Evolutionary conservation across 1,140 invertebrate species (phyloP), one percentile per base, ranked within the genome.

Genomic region (Cheumatopsyche charites): DNA sequence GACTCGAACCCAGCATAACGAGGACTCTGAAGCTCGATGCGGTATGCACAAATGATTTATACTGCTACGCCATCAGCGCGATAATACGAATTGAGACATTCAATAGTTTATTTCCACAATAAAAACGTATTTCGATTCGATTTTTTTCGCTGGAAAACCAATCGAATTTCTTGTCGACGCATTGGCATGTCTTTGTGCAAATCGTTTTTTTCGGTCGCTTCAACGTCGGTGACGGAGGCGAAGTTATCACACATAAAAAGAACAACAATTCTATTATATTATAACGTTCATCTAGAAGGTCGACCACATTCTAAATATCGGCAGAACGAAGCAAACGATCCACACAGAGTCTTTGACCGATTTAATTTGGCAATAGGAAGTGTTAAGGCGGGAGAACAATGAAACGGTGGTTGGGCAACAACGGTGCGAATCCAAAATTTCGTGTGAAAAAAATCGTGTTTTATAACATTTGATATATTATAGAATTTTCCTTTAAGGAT

Each of bases 231-330:
- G 19, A 19, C 55, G 23, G 55, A 58, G 55, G 23, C 21, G 55
- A 21, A 58, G 23, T 23, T 25, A 58, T 29, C 13, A 67, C 19
- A 67, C n/a, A 52, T 62, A 42, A 58, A 58, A 58, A 25, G 12
- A 58, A 58, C 21, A 58, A 58, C 12, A 58, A 25, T 23, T 11
- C 55, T 25, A 19, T 58, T 58, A 13, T 74, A 73, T 63, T 66
- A 72, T 75, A 75, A 73, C 74, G 74, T 75, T 73, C 67, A 68
- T 70, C 58, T 73, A 67, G 71, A 75, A 75, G 74, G 74, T 72
- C 71, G 63, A 70, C 74, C 71, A 73, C 74, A 75, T 75, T 75
- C 74, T 75, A 75, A 75, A 75, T 75, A 75, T 73, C 71, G 19
- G 42, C 26, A 67, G 71, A 72, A 73, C 63, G 29, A 73, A 67